Conservation (phyloP, 2,888 invertebrate genomes). For the Zaprionus bogoriensis region DNA sequence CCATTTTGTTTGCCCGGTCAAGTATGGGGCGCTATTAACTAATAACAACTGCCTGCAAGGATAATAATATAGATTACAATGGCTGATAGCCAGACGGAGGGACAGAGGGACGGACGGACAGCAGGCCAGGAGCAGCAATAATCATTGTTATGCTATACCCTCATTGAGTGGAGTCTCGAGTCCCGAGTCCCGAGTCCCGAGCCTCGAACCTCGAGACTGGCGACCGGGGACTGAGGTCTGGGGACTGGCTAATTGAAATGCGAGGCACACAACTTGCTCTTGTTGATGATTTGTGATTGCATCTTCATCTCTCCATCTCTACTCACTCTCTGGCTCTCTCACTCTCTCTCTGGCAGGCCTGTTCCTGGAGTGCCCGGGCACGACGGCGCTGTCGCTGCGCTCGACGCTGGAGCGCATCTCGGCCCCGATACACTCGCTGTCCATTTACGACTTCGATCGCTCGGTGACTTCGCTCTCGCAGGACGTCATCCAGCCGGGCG, state of each 20-base stretch:
- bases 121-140: slow-evolving; percentile 5
- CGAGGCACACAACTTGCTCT: slow-evolving; percentile 8
- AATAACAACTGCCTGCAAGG: slow-evolving; percentile 21
- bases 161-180: neutral
- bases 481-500: slow-evolving; percentile 88
- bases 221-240: neutral
- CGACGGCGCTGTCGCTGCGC: slow-evolving; percentile 89
- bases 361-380: slow-evolving; percentile 94
- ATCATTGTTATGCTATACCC: slow-evolving; percentile 11
- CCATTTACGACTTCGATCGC: slow-evolving; percentile 93
- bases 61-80: slow-evolving; percentile 35
- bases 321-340: no score
- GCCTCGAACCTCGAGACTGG: neutral
- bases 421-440: slow-evolving; percentile 90
- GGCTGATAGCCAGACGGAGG: slow-evolving; percentile 5
- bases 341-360: no score
- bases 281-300: slow-evolving; percentile 7
- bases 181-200: neutral
- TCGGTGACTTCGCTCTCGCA: slow-evolving; percentile 89
- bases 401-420: slow-evolving; percentile 88
- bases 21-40: slow-evolving; percentile 19
- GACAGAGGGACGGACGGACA: neutral
- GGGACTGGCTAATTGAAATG: slow-evolving; percentile 33
- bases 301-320: neutral
- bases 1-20: slow-evolving; percentile 4